Conservation (phyloP, 2,888 invertebrate genomes). For the Coenonympha glycerion region DNA sequence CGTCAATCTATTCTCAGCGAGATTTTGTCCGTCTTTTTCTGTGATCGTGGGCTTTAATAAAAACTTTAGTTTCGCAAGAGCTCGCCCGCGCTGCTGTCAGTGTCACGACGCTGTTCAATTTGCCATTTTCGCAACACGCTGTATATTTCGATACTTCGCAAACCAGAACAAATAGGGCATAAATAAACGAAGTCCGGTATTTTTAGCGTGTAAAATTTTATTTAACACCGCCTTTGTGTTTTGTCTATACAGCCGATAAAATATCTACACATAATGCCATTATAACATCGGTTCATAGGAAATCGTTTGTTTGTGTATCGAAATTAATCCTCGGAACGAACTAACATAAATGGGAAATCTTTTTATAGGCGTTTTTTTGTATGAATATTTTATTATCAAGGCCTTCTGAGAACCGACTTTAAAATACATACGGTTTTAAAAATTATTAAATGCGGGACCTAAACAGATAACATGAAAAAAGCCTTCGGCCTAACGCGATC, state of each 20-base stretch:
- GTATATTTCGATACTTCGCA: constrained; percentile 18
- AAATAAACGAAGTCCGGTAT: constrained; percentile 15
- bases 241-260: not conserved
- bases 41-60: constrained; percentile 15
- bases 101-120: constrained; percentile 11
- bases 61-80: constrained; percentile 19
- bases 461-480: too few relatives aligned
- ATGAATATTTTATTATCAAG: not conserved
- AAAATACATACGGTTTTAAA: too few relatives aligned
- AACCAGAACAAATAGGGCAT: constrained; percentile 22
- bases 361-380: not conserved
- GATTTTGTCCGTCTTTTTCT: too few relatives aligned
- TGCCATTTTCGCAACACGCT: constrained; percentile 12
- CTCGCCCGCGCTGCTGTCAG: constrained; percentile 8
- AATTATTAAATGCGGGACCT: too few relatives aligned
- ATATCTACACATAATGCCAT: not conserved
- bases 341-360: constrained; percentile 1
- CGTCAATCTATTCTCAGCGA: too few relatives aligned
- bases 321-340: constrained; percentile 6
- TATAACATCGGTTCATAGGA: not conserved
- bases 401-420: too few relatives aligned
- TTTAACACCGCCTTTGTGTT: constrained; percentile 10
- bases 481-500: too few relatives aligned
- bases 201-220: constrained; percentile 11
- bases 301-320: not conserved